Evolutionary conservation across 2,797 vertebrate genomes (phyloP).

Genomic region (Naso thynnoides): DNA sequence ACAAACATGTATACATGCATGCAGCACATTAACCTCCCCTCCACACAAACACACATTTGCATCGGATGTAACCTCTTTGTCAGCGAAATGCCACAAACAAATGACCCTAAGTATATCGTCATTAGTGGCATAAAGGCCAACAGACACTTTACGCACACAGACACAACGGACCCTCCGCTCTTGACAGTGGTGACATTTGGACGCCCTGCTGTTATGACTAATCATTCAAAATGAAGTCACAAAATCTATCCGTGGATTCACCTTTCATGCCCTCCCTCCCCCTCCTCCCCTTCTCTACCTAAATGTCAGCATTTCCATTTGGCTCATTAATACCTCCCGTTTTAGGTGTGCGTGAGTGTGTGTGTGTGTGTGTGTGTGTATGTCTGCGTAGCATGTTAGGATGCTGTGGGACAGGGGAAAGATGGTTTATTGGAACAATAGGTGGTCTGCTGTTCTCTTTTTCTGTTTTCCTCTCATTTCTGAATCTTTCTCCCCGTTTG

Average conservation of each 20-base stretch:
- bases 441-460: conserved; percentile 32
- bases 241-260: conserved; percentile 75
- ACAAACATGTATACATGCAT: background rate
- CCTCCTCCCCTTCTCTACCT: conserved; percentile 30
- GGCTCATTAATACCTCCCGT: conserved; percentile 75
- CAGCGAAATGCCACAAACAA: conserved; percentile 47
- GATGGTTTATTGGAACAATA: conserved; percentile 34
- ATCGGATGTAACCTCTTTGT: conserved; percentile 26
- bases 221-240: conserved; percentile 82
- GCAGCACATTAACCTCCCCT: too few relatives aligned
- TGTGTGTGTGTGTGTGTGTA: background rate
- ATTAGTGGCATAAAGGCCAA: conserved; percentile 63
- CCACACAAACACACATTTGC: background rate
- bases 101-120: conserved; percentile 41
- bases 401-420: conserved; percentile 22
- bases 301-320: conserved; percentile 81
- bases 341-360: conserved; percentile 48
- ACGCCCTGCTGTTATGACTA: conserved; percentile 72
- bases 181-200: conserved; percentile 78
- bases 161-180: conserved; percentile 54
- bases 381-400: conserved; percentile 37
- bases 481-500: conserved; percentile 14
- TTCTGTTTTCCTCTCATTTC: conserved; percentile 47
- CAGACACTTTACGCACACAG: conserved; percentile 28
- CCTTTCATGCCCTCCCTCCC: conserved; percentile 44